Percentiles rank a stretch among this genome's conserved stretches.
Evolutionary conservation across 2,113 vertebrate species (phyloP).

Genomic region (Chloropsis cyanopogon): DNA sequence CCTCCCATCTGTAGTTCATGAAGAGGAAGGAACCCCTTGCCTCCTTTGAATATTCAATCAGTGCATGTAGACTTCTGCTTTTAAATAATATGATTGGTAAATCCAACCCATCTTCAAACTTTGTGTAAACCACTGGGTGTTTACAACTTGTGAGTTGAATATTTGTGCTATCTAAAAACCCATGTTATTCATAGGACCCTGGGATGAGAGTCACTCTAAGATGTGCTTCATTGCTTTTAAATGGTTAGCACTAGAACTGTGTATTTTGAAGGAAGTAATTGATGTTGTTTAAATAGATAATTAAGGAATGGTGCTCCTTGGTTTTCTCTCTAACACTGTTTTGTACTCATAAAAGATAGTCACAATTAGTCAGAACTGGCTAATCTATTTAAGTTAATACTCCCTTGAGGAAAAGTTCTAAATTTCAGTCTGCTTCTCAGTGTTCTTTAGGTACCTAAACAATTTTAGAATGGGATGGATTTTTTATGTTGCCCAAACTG

Average conservation of each 20-base stretch:
- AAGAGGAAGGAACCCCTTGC: neutral
- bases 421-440: neutral
- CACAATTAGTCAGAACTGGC: neutral
- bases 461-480: neutral
- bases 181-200: neutral
- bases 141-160: neutral
- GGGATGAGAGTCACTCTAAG: neutral
- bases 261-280: neutral
- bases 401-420: neutral
- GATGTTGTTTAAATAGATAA: neutral
- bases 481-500: neutral
- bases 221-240: neutral
- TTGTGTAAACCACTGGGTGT: neutral
- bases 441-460: neutral
- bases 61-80: neutral
- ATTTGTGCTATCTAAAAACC: neutral
- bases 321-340: neutral
- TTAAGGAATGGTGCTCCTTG: neutral
- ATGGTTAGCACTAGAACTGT: neutral
- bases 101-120: neutral
- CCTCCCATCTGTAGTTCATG: neutral
- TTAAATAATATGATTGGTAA: neutral
- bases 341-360: neutral
- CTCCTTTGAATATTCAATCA: neutral
- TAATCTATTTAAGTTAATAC: neutral